Evolutionary conservation across 2,888 invertebrate genomes (phyloP).

Genomic region (Aquatica leii): DNA sequence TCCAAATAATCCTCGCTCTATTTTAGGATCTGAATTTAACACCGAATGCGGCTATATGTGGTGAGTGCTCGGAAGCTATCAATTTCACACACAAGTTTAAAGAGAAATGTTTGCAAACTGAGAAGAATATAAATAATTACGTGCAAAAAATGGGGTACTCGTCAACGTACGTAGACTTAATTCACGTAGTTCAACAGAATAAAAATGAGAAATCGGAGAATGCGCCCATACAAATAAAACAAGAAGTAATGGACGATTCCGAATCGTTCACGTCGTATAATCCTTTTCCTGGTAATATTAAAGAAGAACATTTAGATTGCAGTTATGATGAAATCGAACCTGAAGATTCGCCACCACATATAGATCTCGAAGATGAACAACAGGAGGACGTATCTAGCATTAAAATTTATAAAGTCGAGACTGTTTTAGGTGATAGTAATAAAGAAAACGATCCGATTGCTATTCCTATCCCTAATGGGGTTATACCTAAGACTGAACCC

Average conservation of each 20-base stretch:
- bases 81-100: slow-evolving; percentile 20
- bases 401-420: slow-evolving; percentile 10
- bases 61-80: slow-evolving; percentile 13
- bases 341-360: background rate
- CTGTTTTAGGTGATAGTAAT: background rate
- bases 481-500: too few relatives aligned
- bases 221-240: slow-evolving; percentile 11
- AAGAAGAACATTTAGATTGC: slow-evolving; percentile 11
- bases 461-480: too few relatives aligned
- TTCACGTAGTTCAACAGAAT: slow-evolving; percentile 22
- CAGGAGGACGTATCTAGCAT: background rate
- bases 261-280: background rate
- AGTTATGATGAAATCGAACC: slow-evolving; percentile 18
- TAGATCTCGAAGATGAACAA: slow-evolving; percentile 5
- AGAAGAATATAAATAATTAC: slow-evolving; percentile 17
- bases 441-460: slow-evolving; percentile 3
- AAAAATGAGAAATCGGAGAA: background rate
- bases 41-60: slow-evolving; percentile 17
- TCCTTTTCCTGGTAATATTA: background rate
- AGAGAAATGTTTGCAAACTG: slow-evolving; percentile 17
- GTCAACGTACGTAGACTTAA: slow-evolving; percentile 13
- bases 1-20: background rate
- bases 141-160: slow-evolving; percentile 14
- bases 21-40: slow-evolving; percentile 23
- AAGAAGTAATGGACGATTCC: background rate